phyloP scores from a whole-genome alignment of 2,888 invertebrate genomes.

The Agapetus fuscipes region DNA sequence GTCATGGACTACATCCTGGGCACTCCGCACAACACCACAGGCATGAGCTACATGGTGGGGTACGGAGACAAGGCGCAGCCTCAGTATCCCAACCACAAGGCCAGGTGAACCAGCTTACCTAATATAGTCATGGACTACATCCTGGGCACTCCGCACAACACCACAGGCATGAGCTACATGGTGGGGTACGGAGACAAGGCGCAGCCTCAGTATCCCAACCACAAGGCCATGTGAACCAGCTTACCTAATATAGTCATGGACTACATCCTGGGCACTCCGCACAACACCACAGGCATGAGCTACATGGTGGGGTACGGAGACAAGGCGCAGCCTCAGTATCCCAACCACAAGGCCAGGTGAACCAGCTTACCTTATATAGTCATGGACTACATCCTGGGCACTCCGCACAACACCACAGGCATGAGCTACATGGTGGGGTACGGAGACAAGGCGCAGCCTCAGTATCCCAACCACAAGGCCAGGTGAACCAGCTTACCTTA shows the following conservation, averaged over 20 bases:
- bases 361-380: too few relatives aligned
- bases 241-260: too few relatives aligned
- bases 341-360: slow-evolving; percentile 47
- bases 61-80: slow-evolving; percentile 43
- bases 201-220: slow-evolving; percentile 42
- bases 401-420: too few relatives aligned
- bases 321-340: slow-evolving; percentile 41
- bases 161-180: slow-evolving; percentile 42
- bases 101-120: too few relatives aligned
- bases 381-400: slow-evolving; percentile 46
- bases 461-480: slow-evolving; percentile 45
- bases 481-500: too few relatives aligned
- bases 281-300: slow-evolving; percentile 41
- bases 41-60: slow-evolving; percentile 45
- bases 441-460: slow-evolving; percentile 41
- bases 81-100: slow-evolving; percentile 44
- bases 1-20: slow-evolving; percentile 47
- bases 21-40: too few relatives aligned
- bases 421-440: slow-evolving; percentile 46
- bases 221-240: slow-evolving; percentile 47
- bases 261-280: slow-evolving; percentile 47
- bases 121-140: slow-evolving; percentile 47
- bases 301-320: slow-evolving; percentile 46
- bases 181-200: slow-evolving; percentile 45
- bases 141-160: too few relatives aligned